Evolutionary conservation across 2,888 invertebrate genomes (phyloP).

Genomic region (Ennomos erosarius): DNA sequence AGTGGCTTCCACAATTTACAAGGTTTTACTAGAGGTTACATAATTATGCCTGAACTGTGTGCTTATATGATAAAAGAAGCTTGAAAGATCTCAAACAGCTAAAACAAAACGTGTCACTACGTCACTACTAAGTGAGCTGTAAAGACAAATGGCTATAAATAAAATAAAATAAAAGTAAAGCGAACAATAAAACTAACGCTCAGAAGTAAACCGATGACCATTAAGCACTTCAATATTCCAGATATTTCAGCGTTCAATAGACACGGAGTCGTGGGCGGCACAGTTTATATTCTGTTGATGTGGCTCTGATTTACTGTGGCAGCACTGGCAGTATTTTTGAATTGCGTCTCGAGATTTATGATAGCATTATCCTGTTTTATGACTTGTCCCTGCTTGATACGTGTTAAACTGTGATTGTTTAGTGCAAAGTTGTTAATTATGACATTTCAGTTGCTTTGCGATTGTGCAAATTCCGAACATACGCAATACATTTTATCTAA

Average conservation of each 20-base stretch:
- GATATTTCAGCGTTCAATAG: constrained; percentile 33
- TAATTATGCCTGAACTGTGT: too few relatives aligned
- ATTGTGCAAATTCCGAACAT: too few relatives aligned
- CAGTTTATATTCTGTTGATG: constrained; percentile 40
- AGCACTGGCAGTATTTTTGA: constrained; percentile 31
- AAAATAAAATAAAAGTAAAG: too few relatives aligned
- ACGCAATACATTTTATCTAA: not conserved
- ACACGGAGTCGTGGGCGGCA: constrained; percentile 30
- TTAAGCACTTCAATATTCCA: constrained; percentile 18
- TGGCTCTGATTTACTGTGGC: constrained; percentile 39
- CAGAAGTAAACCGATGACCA: constrained; percentile 8
- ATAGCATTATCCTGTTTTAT: constrained; percentile 34
- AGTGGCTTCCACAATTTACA: too few relatives aligned
- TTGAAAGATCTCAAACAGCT: too few relatives aligned
- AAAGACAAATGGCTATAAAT: too few relatives aligned
- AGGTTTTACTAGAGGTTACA: too few relatives aligned
- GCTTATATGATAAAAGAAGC: too few relatives aligned
- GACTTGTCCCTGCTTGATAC: constrained; percentile 13
- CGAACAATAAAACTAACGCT: constrained; percentile 3
- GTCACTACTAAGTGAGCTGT: too few relatives aligned
- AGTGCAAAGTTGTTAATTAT: constrained; percentile 7
- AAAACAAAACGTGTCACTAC: too few relatives aligned
- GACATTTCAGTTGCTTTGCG: not conserved
- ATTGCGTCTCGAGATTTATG: constrained; percentile 33
- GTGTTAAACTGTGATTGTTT: constrained; percentile 20